A percentile compares a stretch with the other conserved stretches of the same genome.
Evolutionary conservation across 2,113 vertebrate species (phyloP).

Genomic region (Limnothrissa miodon): DNA sequence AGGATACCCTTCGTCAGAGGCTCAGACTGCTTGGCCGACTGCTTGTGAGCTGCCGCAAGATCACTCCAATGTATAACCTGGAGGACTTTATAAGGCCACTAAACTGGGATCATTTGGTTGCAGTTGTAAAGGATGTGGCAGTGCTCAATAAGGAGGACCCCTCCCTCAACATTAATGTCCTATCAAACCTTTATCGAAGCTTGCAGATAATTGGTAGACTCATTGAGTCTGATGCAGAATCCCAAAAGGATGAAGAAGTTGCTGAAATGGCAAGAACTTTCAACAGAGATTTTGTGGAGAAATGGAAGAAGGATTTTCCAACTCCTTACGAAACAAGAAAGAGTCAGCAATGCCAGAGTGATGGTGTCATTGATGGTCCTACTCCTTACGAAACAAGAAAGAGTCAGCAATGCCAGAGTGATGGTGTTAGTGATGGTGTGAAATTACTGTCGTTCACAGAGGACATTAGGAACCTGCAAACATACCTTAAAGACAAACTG

Average conservation of each 20-base stretch:
- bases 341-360: background rate
- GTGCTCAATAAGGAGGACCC: background rate
- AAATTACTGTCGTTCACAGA: background rate
- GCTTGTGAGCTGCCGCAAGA: background rate
- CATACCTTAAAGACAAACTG: background rate
- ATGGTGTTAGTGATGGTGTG: background rate
- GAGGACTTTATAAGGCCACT: background rate
- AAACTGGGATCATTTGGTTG: background rate
- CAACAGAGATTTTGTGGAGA: background rate
- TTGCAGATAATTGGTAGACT: background rate
- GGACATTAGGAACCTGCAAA: background rate
- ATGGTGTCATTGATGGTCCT: background rate
- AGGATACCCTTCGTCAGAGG: background rate
- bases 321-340: background rate
- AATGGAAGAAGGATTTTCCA: background rate
- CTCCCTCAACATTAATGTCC: background rate
- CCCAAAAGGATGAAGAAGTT: background rate
- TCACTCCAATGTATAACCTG: background rate
- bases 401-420: background rate
- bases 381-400: background rate
- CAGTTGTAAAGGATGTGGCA: background rate
- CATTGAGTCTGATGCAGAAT: background rate
- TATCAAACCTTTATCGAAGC: background rate
- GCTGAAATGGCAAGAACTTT: background rate
- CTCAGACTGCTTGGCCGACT: background rate